A percentile compares a stretch with the other conserved stretches of the same genome.
phyloP scores from a whole-genome alignment of 1,140 invertebrate species.

The Schlechtendalia chinensis region DNA sequence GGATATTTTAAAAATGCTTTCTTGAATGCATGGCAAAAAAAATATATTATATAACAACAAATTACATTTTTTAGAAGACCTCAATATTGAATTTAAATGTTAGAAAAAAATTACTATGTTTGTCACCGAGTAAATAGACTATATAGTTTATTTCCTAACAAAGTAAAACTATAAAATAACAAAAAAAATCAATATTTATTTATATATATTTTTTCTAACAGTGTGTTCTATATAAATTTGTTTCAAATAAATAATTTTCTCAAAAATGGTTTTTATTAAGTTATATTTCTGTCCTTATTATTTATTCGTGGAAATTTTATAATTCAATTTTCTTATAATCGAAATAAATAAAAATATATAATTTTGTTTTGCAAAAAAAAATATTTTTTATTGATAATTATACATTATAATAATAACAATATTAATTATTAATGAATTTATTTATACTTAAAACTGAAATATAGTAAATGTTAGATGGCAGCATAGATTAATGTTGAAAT shows the following conservation, averaged over 20 bases:
- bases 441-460: constrained; percentile 24
- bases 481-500: neutral
- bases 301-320: constrained; percentile 6
- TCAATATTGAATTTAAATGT: constrained; percentile 23
- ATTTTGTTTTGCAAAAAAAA: constrained; percentile 24
- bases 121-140: neutral
- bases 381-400: constrained; percentile 3
- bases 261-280: constrained; percentile 14
- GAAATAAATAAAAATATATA: constrained; percentile 27
- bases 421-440: constrained; percentile 32
- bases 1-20: constrained; percentile 8
- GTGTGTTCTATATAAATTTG: constrained; percentile 28
- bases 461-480: constrained; percentile 3
- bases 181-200: constrained; percentile 30
- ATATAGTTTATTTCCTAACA: constrained; percentile 31
- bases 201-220: constrained; percentile 44
- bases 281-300: constrained; percentile 27
- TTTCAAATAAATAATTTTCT: constrained; percentile 21
- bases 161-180: constrained; percentile 17
- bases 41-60: neutral
- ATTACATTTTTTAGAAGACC: constrained; percentile 34
- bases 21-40: constrained; percentile 27
- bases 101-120: constrained; percentile 14
- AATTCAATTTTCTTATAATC: constrained; percentile 26
- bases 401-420: constrained; percentile 17